Conservation (phyloP, 2,113 vertebrate genomes). For the Cyanocitta stelleri region DNA sequence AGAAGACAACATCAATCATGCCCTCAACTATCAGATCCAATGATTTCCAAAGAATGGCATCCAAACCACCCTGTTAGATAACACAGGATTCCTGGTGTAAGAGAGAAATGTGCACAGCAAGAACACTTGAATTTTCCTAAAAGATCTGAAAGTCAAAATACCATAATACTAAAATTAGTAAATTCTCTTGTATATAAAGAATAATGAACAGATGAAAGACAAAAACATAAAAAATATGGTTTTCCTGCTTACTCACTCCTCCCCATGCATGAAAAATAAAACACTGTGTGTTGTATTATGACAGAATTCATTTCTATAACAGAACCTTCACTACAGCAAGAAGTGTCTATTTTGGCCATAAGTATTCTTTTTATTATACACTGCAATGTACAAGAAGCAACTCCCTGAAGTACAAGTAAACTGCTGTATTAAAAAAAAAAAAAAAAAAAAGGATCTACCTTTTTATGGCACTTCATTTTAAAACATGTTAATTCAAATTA, state of each 20-base stretch:
- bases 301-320: neutral
- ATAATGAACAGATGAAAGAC: neutral
- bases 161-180: neutral
- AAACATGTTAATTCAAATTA: neutral
- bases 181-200: neutral
- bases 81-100: neutral
- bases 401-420: neutral
- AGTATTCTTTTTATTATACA: neutral
- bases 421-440: neutral
- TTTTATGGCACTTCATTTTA: neutral
- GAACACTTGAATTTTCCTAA: neutral
- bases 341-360: neutral
- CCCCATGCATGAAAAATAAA: neutral
- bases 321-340: neutral
- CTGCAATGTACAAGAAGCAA: neutral
- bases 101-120: neutral
- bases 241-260: neutral
- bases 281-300: rapidly evolving
- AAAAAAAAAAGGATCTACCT: neutral
- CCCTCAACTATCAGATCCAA: neutral
- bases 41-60: neutral
- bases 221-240: neutral
- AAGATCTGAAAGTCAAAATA: neutral
- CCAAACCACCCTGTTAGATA: neutral
- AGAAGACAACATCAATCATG: neutral